Percentiles rank a stretch among this genome's conserved stretches.
Evolutionary conservation across 1,140 invertebrate genomes (phyloP).

Genomic region (Drosophila repleta): DNA sequence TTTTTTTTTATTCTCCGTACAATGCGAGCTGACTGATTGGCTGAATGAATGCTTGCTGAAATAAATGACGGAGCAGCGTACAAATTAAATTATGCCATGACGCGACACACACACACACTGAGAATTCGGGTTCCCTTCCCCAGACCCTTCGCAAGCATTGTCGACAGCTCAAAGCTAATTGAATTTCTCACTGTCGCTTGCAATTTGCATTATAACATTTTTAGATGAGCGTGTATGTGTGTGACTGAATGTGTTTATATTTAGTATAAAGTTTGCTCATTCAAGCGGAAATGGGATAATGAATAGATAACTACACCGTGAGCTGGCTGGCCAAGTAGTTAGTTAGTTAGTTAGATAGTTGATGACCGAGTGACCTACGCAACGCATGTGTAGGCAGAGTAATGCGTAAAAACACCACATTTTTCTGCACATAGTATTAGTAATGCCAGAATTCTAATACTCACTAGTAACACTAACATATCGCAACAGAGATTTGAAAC

Average conservation of each 20-base stretch:
- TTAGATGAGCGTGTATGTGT: constrained; percentile 41
- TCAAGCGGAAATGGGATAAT: constrained; percentile 77
- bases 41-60: constrained; percentile 57
- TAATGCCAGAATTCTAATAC: background rate
- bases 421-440: background rate
- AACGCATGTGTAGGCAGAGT: background rate
- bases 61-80: constrained; percentile 61
- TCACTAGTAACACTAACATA: constrained; percentile 34
- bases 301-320: constrained; percentile 50
- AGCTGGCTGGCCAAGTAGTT: constrained; percentile 19
- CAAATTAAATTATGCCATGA: constrained; percentile 77
- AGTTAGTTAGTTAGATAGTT: constrained; percentile 22
- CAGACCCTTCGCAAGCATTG: constrained; percentile 37
- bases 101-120: constrained; percentile 39
- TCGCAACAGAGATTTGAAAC: background rate
- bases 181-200: constrained; percentile 79
- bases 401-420: background rate
- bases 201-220: constrained; percentile 82
- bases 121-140: constrained; percentile 28
- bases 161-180: constrained; percentile 68
- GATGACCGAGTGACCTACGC: constrained; percentile 57
- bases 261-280: constrained; percentile 71
- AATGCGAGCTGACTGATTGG: constrained; percentile 56
- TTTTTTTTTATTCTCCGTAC: constrained; percentile 43
- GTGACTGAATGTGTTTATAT: constrained; percentile 51